Base-by-base conservation (phyloP, 2,888 invertebrate species). In the Caenorhabditis panamensis region DNA sequence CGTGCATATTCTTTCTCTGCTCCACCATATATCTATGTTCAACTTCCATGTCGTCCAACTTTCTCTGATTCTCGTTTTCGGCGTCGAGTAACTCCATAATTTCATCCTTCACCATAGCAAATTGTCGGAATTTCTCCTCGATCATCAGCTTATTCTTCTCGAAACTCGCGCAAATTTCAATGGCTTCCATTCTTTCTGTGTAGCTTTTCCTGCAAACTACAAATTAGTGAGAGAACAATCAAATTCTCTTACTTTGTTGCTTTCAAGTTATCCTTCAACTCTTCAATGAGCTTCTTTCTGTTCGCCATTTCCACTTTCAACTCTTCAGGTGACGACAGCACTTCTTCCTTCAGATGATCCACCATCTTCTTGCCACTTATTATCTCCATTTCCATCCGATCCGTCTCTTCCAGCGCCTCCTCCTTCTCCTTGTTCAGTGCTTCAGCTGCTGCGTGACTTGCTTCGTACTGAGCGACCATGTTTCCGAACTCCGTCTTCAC, bases 201-300 rank as follows among this genome's bases (percentile, higher is more conserved):
- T 59, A 36, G 20, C 20, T 3, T 47, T 47, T 47, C 24, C n/a
- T 3, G n/a, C 9, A 47, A 63, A 26, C 16, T n/a, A n/a, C n/a
- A n/a, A n/a, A n/a, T n/a, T n/a, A n/a, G n/a, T n/a, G n/a, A n/a
- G n/a, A n/a, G n/a, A n/a, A n/a, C n/a, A n/a, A n/a, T n/a, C n/a
- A n/a, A n/a, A n/a, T n/a, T n/a, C 2, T 4, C 44, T 24, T 31
- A 73, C 73, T 66, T 64, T 16, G 73, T 26, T 0, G 13, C 8
- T n/a, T 20, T 44, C 1, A 66, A 8, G 20, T 37, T 36, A 13
- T 77, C 62, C 4, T 36, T 58, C n/a, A 69, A 16, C 58, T 64
- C 69, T 31, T 64, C 69, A n/a, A 77, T 77, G 20, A 64, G 69
- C 37, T 59, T 63, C 53, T 69, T 77, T 22, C 69, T 56, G 13